phyloP scores from a whole-genome alignment of 2,888 invertebrate species.

The Netelia virgata region DNA sequence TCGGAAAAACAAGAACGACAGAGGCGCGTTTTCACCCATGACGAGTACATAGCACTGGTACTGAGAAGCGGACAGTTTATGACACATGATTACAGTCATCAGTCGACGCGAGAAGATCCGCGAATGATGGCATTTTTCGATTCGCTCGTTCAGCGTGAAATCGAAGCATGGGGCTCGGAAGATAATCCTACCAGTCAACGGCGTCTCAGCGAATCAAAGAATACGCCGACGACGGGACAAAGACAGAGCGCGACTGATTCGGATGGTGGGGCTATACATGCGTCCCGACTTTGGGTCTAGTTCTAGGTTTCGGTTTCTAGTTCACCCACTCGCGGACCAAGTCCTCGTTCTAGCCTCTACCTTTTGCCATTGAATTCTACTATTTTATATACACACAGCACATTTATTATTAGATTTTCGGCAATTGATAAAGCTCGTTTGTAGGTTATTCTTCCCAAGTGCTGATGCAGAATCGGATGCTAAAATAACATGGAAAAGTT shows the following conservation, averaged over 20 bases:
- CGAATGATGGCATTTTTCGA: slow-evolving; percentile 99
- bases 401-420: too few relatives aligned
- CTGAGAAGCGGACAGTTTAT: slow-evolving; percentile 93
- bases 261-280: slow-evolving; percentile 75
- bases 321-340: too few relatives aligned
- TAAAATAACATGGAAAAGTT: too few relatives aligned
- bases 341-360: too few relatives aligned
- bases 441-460: too few relatives aligned
- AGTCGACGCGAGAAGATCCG: slow-evolving; percentile 95
- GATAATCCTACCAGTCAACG: slow-evolving; percentile 82
- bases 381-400: too few relatives aligned
- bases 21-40: slow-evolving; percentile 91
- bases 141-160: slow-evolving; percentile 95
- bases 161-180: slow-evolving; percentile 91
- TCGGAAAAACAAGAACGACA: slow-evolving; percentile 82
- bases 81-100: slow-evolving; percentile 95
- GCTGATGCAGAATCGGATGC: too few relatives aligned
- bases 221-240: slow-evolving; percentile 79
- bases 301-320: too few relatives aligned
- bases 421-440: too few relatives aligned
- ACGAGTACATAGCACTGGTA: slow-evolving; percentile 93
- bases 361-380: too few relatives aligned
- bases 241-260: slow-evolving; percentile 84
- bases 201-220: slow-evolving; percentile 79
- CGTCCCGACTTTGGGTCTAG: neutral